Conservation (phyloP, 2,797 vertebrate species). For the Cirrhinus mrigala region DNA sequence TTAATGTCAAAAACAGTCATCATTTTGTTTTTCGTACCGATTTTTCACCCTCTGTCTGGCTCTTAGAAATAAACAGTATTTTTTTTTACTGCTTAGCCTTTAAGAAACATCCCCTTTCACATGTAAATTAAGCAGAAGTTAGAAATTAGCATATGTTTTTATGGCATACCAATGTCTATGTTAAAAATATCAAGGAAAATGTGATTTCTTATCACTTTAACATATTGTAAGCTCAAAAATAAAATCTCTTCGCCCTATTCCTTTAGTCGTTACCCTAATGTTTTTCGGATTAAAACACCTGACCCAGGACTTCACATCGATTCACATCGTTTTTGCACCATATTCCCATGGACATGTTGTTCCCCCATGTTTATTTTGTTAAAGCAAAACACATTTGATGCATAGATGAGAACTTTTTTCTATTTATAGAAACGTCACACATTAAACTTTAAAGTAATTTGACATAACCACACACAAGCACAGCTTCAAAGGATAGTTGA, state of each 20-base stretch:
- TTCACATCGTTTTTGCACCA: neutral
- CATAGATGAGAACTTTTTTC: neutral
- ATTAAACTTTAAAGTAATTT: constrained; percentile 18
- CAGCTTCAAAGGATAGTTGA: constrained; percentile 20
- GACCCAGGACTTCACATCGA: neutral
- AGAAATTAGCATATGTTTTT: neutral
- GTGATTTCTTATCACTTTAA: neutral
- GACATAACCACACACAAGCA: constrained; percentile 18
- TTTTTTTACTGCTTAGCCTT: neutral
- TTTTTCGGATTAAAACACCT: neutral
- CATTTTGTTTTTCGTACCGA: neutral
- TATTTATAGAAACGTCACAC: neutral
- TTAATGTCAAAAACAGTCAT: neutral
- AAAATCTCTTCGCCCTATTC: neutral
- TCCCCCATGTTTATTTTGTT: neutral
- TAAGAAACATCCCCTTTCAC: neutral
- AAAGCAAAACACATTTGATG: neutral
- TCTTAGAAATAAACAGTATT: neutral
- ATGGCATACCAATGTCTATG: neutral
- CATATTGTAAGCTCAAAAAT: neutral
- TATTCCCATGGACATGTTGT: neutral
- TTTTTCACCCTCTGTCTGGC: neutral
- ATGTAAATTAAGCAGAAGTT: neutral
- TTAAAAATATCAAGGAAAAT: neutral
- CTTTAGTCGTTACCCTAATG: neutral